Conservation (phyloP, 2,797 vertebrate species). For the Melanotaenia parkinsoni region DNA sequence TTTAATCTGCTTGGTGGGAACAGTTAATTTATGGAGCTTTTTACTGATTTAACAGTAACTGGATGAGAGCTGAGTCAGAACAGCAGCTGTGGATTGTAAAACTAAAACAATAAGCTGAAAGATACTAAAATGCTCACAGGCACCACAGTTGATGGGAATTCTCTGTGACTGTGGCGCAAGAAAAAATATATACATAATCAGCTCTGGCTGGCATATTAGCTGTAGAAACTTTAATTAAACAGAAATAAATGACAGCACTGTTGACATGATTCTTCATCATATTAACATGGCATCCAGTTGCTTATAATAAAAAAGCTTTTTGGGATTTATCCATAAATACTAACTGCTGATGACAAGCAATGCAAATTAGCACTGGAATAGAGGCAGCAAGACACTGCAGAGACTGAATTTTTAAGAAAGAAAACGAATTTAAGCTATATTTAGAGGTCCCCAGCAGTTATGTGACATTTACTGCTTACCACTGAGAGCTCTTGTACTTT, state of each 20-base stretch:
- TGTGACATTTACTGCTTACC: conserved; percentile 28
- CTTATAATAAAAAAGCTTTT: background rate
- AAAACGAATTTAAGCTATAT: conserved; percentile 9
- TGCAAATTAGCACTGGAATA: background rate
- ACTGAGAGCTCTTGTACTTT: conserved; percentile 5
- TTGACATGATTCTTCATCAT: background rate
- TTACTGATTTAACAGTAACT: background rate
- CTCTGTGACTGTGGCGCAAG: background rate
- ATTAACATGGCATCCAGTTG: background rate
- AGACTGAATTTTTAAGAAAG: background rate
- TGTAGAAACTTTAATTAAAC: background rate
- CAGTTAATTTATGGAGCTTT: background rate
- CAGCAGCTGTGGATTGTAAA: background rate
- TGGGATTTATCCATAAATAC: background rate
- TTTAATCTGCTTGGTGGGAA: background rate
- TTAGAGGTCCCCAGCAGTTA: conserved; percentile 14
- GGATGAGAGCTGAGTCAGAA: background rate
- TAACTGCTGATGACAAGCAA: background rate
- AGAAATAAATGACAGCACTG: background rate
- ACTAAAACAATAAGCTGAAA: background rate
- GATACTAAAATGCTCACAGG: background rate
- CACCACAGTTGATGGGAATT: background rate
- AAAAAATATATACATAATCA: background rate
- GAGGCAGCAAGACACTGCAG: background rate
- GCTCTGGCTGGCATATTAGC: background rate